Conservation (phyloP, 2,113 vertebrate species). For the Alethe castanea region DNA sequence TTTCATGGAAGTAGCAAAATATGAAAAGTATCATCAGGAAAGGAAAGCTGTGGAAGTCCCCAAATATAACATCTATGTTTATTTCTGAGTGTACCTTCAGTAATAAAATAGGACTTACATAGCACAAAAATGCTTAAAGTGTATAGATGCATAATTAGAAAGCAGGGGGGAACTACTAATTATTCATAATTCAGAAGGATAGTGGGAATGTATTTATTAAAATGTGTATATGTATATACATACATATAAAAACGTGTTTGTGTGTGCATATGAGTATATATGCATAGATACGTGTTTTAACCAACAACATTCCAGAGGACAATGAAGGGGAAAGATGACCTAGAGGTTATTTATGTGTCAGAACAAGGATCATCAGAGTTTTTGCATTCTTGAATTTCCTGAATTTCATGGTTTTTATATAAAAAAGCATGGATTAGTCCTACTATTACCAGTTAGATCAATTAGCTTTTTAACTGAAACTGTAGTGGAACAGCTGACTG, state of each 20-base stretch:
- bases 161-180: neutral
- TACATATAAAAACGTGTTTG: neutral
- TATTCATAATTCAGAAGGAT: neutral
- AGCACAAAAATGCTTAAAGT: neutral
- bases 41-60: neutral
- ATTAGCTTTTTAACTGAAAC: neutral
- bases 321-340: neutral
- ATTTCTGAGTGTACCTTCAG: neutral
- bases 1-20: neutral
- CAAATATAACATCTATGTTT: neutral
- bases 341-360: neutral
- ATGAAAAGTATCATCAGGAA: neutral
- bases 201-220: neutral
- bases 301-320: neutral
- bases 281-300: neutral
- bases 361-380: neutral
- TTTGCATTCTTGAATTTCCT: neutral
- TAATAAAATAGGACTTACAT: neutral
- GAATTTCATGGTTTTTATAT: neutral
- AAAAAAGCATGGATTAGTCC: neutral
- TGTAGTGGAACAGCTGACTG: neutral
- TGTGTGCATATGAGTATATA: neutral
- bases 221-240: neutral
- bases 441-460: neutral
- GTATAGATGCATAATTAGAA: neutral